Conservation (phyloP, 2,797 vertebrate genomes). For the Notolepis coatsorum region DNA sequence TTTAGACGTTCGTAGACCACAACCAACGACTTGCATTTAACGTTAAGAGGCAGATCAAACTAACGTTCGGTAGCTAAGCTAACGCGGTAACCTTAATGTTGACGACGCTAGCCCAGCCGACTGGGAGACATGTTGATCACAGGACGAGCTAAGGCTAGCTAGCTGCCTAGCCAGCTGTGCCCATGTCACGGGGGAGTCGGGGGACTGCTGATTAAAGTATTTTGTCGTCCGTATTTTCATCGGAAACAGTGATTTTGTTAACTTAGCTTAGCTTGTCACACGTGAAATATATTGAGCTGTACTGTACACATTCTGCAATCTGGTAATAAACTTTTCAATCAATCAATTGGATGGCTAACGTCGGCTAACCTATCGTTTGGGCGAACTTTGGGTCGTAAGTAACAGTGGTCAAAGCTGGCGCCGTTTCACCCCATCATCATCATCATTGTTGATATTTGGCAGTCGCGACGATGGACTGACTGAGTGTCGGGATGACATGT, state of each 20-base stretch:
- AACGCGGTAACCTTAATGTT: not conserved
- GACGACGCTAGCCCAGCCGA: not conserved
- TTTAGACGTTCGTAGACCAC: too few species aligned
- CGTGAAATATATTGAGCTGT: not conserved
- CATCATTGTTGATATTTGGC: not conserved
- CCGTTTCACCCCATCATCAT: too few species aligned
- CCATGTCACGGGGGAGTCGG: not conserved
- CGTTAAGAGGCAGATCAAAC: too few species aligned
- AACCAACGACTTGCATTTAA: too few species aligned
- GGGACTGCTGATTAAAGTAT: too few species aligned
- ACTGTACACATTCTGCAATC: too few species aligned
- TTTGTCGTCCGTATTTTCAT: not conserved
- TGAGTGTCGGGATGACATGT: not conserved
- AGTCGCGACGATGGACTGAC: not conserved
- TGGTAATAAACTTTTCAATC: too few species aligned
- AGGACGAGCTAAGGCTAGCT: constrained; percentile 42
- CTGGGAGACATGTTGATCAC: not conserved
- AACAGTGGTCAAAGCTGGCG: not conserved
- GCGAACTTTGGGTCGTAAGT: not conserved
- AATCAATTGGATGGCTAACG: constrained; percentile 27
- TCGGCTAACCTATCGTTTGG: constrained; percentile 1
- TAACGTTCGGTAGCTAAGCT: not conserved
- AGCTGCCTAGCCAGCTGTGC: not conserved
- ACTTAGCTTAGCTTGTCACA: not conserved
- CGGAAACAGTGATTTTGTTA: too few species aligned